Evolutionary conservation across 2,888 invertebrate species (phyloP), one percentile per base, ranked within the genome.

Genomic region (Zygaena filipendulae): DNA sequence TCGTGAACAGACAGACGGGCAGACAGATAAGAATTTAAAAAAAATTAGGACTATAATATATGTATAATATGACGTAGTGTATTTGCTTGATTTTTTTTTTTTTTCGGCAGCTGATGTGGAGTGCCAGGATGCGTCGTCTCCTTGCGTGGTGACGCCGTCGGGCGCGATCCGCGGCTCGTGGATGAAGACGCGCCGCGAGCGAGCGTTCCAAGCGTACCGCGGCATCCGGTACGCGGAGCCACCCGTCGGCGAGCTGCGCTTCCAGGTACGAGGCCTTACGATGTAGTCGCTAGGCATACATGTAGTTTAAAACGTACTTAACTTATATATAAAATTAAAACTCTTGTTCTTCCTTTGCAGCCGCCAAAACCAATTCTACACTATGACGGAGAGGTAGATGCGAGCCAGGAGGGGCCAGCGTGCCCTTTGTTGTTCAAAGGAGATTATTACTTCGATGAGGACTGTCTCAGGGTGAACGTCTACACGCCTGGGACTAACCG

Each of bases 381-480:
- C 13, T 85, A 85, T 79, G 45, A 48, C 2, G 58, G 52, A 1
- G 66, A 71, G 13, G 81, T 83, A 26, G 79, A 87, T 51, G 87
- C 83, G 1, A 79, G 81, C 0, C 45, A 61, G 22, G 86, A 86
- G 35, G 85, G 84, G 0, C 84, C 85, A 1, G 79, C 82, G 22
- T 86, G 86, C 38, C 83, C 85, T 0, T 82, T 82, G 43, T 64
- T 68, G 0, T 54, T 52, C 49, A 59, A 28, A 56, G 49, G 6
- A 24, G 46, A 19, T 28, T 61, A 59, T 35, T 52, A 43, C 8
- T 49, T 81, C 21, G 75, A 83, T 24, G 88, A 88, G 46, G 87
- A 88, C 51, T 88, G 88, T 47, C 68, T 88, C 1, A 63, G 82
- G 9, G 53, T 88, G 16, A 88, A 88, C 37, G 83, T 88, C 0